Percentiles rank a stretch among this genome's conserved stretches.
phyloP scores from a whole-genome alignment of 2,888 invertebrate species.

The Ptychoptera albimana region DNA sequence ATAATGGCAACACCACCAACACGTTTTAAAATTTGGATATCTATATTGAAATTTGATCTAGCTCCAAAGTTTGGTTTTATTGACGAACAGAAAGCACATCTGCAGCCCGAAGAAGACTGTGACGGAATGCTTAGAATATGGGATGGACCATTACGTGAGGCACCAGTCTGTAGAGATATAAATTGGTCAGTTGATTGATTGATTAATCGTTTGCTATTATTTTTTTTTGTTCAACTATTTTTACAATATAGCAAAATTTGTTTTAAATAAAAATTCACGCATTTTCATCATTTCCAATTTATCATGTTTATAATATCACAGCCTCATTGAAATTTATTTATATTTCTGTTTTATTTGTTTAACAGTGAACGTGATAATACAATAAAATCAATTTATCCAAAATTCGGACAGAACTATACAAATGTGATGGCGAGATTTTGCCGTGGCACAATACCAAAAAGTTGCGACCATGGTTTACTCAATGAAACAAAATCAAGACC shows the following conservation, averaged over 20 bases:
- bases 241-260: background rate
- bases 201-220: background rate
- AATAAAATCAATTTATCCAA: constrained; percentile 23
- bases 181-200: constrained; percentile 45
- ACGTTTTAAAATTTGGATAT: constrained; percentile 71
- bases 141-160: constrained; percentile 67
- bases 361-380: constrained; percentile 28
- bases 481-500: constrained; percentile 43
- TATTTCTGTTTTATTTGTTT: background rate
- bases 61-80: constrained; percentile 40
- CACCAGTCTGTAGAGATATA: constrained; percentile 62
- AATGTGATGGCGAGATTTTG: constrained; percentile 69
- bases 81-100: constrained; percentile 26
- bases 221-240: background rate
- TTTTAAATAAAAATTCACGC: too few species aligned
- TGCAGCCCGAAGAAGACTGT: constrained; percentile 54
- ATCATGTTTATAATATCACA: too few species aligned
- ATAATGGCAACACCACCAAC: constrained; percentile 36
- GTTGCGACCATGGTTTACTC: constrained; percentile 67
- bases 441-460: constrained; percentile 62
- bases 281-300: background rate
- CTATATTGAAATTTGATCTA: constrained; percentile 72
- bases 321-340: too few species aligned
- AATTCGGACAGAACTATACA: constrained; percentile 48
- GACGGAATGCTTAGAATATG: constrained; percentile 72